Percentiles rank a stretch among this genome's conserved stretches.
Conservation (phyloP, 2,797 vertebrate species). For the Tragopan temminckii region DNA sequence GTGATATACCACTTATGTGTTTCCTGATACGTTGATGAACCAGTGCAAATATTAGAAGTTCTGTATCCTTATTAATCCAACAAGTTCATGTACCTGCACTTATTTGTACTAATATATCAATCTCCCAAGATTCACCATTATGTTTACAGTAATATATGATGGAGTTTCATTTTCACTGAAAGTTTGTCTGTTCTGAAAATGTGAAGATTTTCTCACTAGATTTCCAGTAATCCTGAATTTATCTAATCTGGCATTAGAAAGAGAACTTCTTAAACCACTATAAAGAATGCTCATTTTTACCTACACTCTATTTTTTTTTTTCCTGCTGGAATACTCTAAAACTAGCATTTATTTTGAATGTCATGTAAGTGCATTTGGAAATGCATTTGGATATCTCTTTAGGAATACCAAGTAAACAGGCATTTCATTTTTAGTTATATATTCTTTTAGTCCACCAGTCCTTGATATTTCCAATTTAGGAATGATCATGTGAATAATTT, state of each 20-base stretch:
- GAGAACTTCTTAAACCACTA: not conserved
- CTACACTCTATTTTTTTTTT: not conserved
- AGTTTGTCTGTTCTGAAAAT: not conserved
- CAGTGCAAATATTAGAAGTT: not conserved
- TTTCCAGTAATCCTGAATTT: not conserved
- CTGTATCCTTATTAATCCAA: not conserved
- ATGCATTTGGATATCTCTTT: not conserved
- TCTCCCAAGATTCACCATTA: not conserved
- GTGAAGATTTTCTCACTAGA: not conserved
- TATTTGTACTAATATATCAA: not conserved
- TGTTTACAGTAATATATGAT: not conserved
- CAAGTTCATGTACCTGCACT: not conserved
- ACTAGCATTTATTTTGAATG: not conserved
- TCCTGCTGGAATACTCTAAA: not conserved
- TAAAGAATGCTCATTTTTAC: not conserved
- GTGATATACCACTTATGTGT: not conserved
- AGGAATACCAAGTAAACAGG: not conserved
- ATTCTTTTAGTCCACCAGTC: not conserved
- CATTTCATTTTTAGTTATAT: not conserved
- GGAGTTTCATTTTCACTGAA: not conserved
- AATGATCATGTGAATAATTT: not conserved
- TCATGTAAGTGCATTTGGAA: not conserved
- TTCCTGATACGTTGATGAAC: not conserved
- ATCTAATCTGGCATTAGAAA: not conserved
- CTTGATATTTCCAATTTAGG: not conserved